A percentile compares a stretch with the other conserved stretches of the same genome.
These are phyloP conservation scores for Phrynocephalus versicolor DNA, from an alignment of 2,113 vertebrate genomes.

Conservation along the genomic window DNA sequence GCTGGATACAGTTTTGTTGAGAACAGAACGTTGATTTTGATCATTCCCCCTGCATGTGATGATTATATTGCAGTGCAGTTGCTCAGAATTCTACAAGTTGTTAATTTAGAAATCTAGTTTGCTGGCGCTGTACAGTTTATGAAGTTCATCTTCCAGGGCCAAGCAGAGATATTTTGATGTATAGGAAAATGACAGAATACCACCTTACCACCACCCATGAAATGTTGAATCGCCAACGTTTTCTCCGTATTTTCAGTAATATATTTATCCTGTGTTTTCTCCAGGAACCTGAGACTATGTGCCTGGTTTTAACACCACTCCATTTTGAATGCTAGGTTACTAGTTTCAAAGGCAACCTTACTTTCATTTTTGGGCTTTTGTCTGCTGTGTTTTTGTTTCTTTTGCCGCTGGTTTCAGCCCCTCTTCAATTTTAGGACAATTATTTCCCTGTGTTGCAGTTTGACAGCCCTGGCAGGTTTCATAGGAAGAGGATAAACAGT, in stretches of 20 bases:
- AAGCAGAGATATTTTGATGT: background rate
- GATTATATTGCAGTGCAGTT: background rate
- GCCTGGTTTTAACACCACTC: background rate
- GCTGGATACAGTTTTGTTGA: background rate
- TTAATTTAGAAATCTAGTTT: background rate
- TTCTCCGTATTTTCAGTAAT: background rate
- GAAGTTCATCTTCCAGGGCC: background rate
- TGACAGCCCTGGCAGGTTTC: slow-evolving; percentile 1
- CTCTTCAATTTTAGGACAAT: no score
- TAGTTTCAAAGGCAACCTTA: background rate
- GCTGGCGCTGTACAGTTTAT: background rate
- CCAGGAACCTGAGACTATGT: background rate
- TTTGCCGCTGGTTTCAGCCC: background rate
- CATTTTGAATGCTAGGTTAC: background rate
- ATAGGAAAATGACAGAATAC: background rate
- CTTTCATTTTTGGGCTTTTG: background rate
- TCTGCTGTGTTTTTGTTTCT: background rate
- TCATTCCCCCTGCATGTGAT: background rate
- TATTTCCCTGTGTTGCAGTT: background rate
- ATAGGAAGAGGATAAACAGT: background rate
- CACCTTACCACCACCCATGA: background rate
- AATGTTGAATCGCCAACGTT: background rate
- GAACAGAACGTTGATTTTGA: background rate
- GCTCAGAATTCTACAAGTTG: background rate
- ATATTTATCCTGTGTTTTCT: background rate